phyloP scores from a whole-genome alignment of 2,797 vertebrate species.

The Gallirallus australis region DNA sequence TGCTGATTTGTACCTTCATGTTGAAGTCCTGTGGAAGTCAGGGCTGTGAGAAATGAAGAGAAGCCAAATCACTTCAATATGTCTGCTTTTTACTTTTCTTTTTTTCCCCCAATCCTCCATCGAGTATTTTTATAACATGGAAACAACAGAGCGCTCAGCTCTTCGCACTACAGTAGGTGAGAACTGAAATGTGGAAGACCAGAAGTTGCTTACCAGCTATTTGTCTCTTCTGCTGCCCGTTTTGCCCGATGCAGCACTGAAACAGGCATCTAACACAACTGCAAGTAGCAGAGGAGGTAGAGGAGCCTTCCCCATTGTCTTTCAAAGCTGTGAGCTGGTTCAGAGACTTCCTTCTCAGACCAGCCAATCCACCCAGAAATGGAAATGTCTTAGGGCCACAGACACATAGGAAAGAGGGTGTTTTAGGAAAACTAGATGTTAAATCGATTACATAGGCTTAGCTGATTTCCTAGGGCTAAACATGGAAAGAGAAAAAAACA shows the following conservation, averaged over 20 bases:
- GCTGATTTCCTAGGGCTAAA: constrained; percentile 49
- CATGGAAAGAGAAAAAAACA: constrained; percentile 30
- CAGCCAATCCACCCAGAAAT: not conserved
- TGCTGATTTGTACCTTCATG: not conserved
- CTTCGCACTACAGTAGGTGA: not conserved
- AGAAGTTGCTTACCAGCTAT: not conserved
- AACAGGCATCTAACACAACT: not conserved
- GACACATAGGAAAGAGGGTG: not conserved
- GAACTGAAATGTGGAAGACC: not conserved
- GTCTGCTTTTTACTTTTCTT: not conserved
- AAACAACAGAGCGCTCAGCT: not conserved
- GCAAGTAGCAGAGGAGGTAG: not conserved
- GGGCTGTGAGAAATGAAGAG: not conserved
- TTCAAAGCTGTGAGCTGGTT: not conserved
- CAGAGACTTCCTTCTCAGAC: not conserved
- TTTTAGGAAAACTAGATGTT: constrained; percentile 37
- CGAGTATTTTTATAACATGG: fast-evolving
- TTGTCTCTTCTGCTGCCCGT: not conserved
- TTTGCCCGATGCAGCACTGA: not conserved
- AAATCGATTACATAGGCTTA: constrained; percentile 32
- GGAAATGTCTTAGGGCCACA: not conserved
- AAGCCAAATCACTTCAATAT: not conserved
- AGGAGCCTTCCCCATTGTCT: not conserved
- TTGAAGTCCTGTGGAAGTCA: not conserved
- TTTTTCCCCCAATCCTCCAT: too few species aligned